These are phyloP conservation scores for Torymus auratus DNA, from an alignment of 2,888 invertebrate genomes.

Conservation along the genomic window DNA sequence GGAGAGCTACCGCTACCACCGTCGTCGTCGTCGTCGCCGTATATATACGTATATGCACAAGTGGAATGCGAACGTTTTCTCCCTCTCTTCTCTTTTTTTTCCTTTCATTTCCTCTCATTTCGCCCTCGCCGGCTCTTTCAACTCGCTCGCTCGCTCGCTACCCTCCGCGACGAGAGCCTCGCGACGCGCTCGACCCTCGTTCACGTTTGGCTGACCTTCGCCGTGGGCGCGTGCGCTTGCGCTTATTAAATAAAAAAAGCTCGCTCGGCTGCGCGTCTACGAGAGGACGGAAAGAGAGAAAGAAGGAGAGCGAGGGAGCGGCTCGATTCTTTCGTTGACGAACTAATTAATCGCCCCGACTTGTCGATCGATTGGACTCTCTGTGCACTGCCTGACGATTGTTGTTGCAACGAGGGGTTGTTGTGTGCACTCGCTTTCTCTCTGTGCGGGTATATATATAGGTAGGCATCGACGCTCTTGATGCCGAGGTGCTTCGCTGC, in stretches of 20 bases:
- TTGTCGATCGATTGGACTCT: neutral
- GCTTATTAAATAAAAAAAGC: slow-evolving; percentile 62
- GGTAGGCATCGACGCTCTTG: no score
- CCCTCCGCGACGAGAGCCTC: slow-evolving; percentile 36
- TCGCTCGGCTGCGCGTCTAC: no score
- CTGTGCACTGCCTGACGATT: neutral
- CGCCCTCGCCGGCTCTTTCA: slow-evolving; percentile 6
- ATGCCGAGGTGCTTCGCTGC: neutral
- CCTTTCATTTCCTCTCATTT: slow-evolving; percentile 50
- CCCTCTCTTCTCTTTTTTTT: slow-evolving; percentile 12
- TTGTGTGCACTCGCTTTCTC: no score
- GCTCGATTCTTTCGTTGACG: neutral
- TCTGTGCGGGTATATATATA: no score
- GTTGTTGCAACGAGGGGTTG: no score
- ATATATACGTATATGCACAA: slow-evolving; percentile 58
- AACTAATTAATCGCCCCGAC: slow-evolving; percentile 3
- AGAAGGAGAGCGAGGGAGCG: no score
- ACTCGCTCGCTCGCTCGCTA: slow-evolving; percentile 7
- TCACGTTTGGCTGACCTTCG: slow-evolving; percentile 70
- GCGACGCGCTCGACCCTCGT: slow-evolving; percentile 61
- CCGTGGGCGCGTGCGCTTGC: slow-evolving; percentile 42
- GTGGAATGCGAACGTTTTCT: slow-evolving; percentile 53
- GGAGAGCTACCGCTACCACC: slow-evolving; percentile 2
- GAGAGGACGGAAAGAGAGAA: neutral
- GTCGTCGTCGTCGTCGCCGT: slow-evolving; percentile 57